A percentile compares a stretch with the other conserved stretches of the same genome.
These are phyloP conservation scores for Peromyscus eremicus DNA, from an alignment of 2,797 vertebrate genomes.

Conservation along the genomic window DNA sequence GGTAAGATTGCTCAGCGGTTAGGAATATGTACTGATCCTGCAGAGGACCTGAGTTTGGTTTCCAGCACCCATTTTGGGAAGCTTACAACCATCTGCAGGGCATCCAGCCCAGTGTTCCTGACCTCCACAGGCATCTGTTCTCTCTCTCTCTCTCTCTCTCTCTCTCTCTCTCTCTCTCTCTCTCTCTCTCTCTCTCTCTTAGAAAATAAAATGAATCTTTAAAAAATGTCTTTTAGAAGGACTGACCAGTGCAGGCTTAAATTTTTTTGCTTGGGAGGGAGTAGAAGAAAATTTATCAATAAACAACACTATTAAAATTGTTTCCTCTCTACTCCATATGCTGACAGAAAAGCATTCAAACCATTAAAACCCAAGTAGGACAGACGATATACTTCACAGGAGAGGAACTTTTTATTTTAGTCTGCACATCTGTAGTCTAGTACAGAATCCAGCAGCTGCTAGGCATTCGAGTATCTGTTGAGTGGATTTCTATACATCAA, in stretches of 20 bases:
- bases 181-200: too few relatives aligned
- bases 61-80: not conserved
- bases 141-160: too few relatives aligned
- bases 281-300: constrained; percentile 11
- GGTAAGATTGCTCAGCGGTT: not conserved
- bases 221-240: not conserved
- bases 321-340: not conserved
- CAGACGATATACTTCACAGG: not conserved
- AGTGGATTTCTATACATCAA: constrained; percentile 10
- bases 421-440: not conserved
- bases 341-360: constrained; percentile 47
- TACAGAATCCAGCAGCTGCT: not conserved
- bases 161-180: too few relatives aligned
- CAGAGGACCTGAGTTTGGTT: not conserved
- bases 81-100: not conserved
- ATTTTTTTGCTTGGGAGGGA: not conserved
- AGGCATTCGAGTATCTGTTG: not conserved
- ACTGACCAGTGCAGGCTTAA: not conserved
- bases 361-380: constrained; percentile 17
- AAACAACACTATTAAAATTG: not conserved
- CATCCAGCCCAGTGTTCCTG: not conserved
- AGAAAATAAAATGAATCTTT: not conserved
- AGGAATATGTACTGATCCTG: not conserved
- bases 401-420: constrained; percentile 22
- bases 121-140: not conserved